Evolutionary conservation across 2,113 vertebrate species (phyloP), one percentile per base, ranked within the genome.

Genomic region (Festucalex cinctus): DNA sequence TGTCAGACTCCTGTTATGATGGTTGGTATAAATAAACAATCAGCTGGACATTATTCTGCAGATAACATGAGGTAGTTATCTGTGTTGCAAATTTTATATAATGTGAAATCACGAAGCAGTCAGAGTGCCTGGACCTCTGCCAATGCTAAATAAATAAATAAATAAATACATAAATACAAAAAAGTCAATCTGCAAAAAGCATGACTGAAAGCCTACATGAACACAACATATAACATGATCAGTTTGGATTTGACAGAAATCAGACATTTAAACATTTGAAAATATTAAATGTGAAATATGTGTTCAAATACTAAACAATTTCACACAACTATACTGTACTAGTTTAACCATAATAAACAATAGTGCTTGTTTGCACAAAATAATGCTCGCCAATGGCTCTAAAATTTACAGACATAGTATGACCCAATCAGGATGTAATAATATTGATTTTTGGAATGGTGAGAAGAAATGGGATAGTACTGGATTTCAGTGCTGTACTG

Each of bases 401-500:
- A 46, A 20, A 17, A 46, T 46, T 17, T 46, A 19, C 1, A 7
- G 13, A 10, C 26, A 32, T 9, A 53, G 63, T 17, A 61, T 49
- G 37, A 58, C 70, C 63, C 56, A 62, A 73, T 49, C 54, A 37
- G 20, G 17, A 70, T 60, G 65, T 73, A 75, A 69, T 75, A 78
- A 36, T 65, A 28, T 51, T 32, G 19, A 7, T 17, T 3, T 36
- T 12, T 14, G 20, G 37, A 41, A 61, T 7, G n/a, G 35, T 22
- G n/a, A n/a, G 7, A 70, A 66, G 64, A 73, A 59, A 44, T 49
- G 32, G 28, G 43, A 28, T 72, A 69, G 61, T 70, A 74, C 57
- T 70, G 61, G 46, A 63, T 67, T 56, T 78, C 67, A 78, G 70
- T 70, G 51, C 66, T 65, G 70, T 72, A 49, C 63, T 61, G 39